Percentiles rank a stretch among this genome's conserved stretches.
phyloP scores from a whole-genome alignment of 1,140 invertebrate species.

The Zaprionus taronus region DNA sequence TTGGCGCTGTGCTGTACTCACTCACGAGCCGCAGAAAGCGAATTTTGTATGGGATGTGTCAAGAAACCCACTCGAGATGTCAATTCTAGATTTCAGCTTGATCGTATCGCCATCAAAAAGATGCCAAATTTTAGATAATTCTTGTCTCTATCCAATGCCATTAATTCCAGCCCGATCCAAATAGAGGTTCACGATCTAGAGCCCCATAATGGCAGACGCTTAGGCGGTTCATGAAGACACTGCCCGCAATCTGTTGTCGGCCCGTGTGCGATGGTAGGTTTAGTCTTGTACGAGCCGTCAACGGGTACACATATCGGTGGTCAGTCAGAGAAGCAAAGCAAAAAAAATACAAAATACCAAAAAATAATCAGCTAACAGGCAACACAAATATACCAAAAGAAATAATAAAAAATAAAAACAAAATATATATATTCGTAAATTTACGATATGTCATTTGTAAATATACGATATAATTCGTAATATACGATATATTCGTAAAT shows the following conservation, averaged over 20 bases:
- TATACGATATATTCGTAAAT: conserved; percentile 10
- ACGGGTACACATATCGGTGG: conserved; percentile 83
- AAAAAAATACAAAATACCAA: conserved; percentile 43
- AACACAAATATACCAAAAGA: conserved; percentile 51
- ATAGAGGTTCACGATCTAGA: conserved; percentile 52
- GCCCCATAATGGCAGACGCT: conserved; percentile 44
- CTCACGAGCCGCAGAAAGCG: conserved; percentile 79
- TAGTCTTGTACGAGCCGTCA: conserved; percentile 82
- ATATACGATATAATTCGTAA: background rate
- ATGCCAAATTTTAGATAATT: conserved; percentile 49
- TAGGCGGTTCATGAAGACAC: conserved; percentile 51
- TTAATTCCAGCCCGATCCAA: conserved; percentile 30
- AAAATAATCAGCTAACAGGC: conserved; percentile 47
- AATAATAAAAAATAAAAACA: conserved; percentile 5
- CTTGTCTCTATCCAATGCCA: conserved; percentile 36
- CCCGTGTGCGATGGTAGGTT: conserved; percentile 64
- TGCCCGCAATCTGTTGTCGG: conserved; percentile 58
- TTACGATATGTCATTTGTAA: conserved; percentile 1
- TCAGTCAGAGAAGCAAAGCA: conserved; percentile 47
- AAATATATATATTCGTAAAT: conserved; percentile 20
- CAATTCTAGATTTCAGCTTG: conserved; percentile 64
- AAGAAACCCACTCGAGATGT: conserved; percentile 83
- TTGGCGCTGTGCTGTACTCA: conserved; percentile 55
- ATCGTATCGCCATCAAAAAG: conserved; percentile 43
- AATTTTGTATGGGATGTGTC: conserved; percentile 83